A percentile compares a stretch with the other conserved stretches of the same genome.
Evolutionary conservation across 23 tunicate genomes (phyloP).

Genomic region (Trididemnum nubilum): DNA sequence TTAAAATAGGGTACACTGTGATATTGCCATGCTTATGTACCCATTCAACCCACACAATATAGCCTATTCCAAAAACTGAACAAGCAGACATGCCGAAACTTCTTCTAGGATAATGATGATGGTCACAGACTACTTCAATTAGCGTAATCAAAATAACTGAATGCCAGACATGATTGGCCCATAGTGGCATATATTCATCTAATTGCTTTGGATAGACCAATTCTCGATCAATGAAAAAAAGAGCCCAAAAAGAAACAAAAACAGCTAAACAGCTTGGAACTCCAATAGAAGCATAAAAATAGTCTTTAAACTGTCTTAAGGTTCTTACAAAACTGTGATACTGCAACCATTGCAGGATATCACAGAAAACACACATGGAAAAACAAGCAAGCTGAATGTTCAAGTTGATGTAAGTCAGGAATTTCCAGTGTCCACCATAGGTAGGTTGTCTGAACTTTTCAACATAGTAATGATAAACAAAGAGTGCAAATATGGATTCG

Average conservation of each 20-base stretch:
- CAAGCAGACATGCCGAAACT: conserved; percentile 19
- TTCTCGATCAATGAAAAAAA: conserved; percentile 35
- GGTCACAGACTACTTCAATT: conserved; percentile 3
- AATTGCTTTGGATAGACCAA: conserved; percentile 38
- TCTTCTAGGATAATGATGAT: conserved; percentile 29
- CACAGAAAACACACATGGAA: conserved; percentile 32
- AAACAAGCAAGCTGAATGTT: conserved; percentile 35
- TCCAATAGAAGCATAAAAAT: conserved; percentile 27
- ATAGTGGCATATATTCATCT: conserved; percentile 43
- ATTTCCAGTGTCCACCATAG: conserved; percentile 63
- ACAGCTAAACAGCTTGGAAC: conserved; percentile 34
- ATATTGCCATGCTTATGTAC: conserved; percentile 8
- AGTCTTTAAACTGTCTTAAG: conserved; percentile 8
- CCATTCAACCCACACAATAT: conserved; percentile 19
- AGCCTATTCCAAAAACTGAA: conserved; percentile 1
- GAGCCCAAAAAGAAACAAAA: conserved; percentile 50
- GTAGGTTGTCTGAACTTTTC: background rate
- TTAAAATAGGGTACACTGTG: conserved; percentile 23
- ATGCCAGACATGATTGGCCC: conserved; percentile 46
- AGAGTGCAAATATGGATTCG: conserved; percentile 42
- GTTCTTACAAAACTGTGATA: background rate
- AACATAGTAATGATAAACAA: conserved; percentile 23
- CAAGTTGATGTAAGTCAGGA: conserved; percentile 46
- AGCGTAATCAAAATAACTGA: conserved; percentile 15
- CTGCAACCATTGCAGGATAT: background rate